Conservation (phyloP, 2,797 vertebrate genomes). For the Rhabdophis nuchalis region DNA sequence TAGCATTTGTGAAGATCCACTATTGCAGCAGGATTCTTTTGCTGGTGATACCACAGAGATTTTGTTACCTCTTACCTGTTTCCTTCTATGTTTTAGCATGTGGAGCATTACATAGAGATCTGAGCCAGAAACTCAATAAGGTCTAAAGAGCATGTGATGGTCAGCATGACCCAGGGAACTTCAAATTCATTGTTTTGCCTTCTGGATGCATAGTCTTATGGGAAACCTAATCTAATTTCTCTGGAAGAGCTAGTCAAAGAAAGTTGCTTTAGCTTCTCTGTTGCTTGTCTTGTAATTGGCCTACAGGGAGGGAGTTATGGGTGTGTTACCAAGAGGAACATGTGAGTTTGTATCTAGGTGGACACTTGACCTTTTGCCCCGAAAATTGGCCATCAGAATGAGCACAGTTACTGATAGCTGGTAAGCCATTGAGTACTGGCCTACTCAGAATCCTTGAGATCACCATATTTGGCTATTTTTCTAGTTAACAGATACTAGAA, state of each 20-base stretch:
- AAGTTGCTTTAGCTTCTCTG: neutral
- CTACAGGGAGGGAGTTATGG: neutral
- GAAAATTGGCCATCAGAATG: neutral
- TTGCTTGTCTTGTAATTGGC: neutral
- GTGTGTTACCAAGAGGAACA: neutral
- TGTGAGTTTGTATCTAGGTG: neutral
- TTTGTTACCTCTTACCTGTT: neutral
- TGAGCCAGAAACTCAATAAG: fast-evolving
- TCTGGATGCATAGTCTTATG: constrained; percentile 14
- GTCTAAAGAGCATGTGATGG: neutral
- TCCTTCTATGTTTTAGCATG: neutral
- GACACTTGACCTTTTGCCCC: neutral
- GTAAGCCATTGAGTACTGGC: neutral
- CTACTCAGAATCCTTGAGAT: neutral
- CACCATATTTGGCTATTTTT: neutral
- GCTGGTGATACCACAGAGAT: neutral
- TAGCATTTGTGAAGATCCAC: neutral
- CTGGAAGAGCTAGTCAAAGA: neutral
- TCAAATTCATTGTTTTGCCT: constrained; percentile 11
- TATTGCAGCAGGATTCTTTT: neutral
- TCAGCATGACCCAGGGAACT: neutral
- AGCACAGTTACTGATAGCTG: neutral
- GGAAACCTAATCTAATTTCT: neutral
- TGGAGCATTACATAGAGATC: neutral
- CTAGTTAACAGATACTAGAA: neutral